These are phyloP conservation scores for Nilaparvata lugens DNA, from an alignment of 1,140 invertebrate genomes.

Conservation along the genomic window DNA sequence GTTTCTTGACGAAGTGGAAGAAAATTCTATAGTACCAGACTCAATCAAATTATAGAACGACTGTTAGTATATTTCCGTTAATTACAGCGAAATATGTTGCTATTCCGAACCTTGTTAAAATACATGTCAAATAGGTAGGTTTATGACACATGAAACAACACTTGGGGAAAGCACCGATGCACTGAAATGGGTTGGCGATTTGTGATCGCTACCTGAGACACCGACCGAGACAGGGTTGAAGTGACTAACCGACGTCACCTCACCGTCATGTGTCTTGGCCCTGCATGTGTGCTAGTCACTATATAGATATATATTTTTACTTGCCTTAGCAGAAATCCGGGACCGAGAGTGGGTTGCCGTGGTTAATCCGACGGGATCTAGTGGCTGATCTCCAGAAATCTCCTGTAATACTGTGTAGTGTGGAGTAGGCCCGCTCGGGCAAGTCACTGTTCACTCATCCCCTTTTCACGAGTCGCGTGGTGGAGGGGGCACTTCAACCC, in stretches of 20 bases:
- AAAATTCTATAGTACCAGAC: no score
- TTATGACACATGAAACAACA: no score
- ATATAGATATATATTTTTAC: slow-evolving; percentile 5
- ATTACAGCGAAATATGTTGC: no score
- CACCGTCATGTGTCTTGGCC: background rate
- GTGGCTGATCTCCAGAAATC: slow-evolving; percentile 1
- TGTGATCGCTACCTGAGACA: background rate
- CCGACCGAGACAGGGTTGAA: background rate
- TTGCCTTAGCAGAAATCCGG: slow-evolving; percentile 2
- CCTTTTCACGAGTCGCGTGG: background rate
- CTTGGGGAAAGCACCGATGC: no score
- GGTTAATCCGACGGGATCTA: background rate
- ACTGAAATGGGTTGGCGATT: background rate
- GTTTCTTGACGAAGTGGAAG: no score
- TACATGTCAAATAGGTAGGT: no score
- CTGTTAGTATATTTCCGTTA: no score
- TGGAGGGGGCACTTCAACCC: background rate
- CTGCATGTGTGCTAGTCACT: background rate
- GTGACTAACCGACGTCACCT: background rate
- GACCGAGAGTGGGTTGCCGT: background rate
- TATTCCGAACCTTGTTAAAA: no score
- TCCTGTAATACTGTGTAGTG: slow-evolving; percentile 2
- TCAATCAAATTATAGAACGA: no score
- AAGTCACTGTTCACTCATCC: background rate
- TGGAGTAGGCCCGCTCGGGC: background rate